phyloP scores from a whole-genome alignment of 2,797 vertebrate species.

The Pseudopleuronectes americanus region DNA sequence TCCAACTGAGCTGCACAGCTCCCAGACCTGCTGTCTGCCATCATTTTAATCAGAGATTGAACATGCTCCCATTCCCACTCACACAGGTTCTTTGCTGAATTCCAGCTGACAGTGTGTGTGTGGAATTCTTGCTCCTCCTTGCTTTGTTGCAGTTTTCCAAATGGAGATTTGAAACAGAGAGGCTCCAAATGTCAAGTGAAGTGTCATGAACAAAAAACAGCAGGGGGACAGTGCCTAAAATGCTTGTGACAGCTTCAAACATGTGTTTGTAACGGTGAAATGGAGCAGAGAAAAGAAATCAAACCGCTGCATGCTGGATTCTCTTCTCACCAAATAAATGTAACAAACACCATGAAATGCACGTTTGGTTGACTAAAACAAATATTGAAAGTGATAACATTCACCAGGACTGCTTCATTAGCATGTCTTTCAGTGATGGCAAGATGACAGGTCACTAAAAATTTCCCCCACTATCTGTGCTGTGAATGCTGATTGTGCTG shows the following conservation, averaged over 20 bases:
- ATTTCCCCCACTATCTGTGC: conserved; percentile 16
- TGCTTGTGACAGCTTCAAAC: conserved; percentile 67
- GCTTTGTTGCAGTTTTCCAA: conserved; percentile 48
- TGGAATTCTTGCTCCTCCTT: conserved; percentile 28
- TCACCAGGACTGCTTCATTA: conserved; percentile 63
- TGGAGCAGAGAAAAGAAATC: conserved; percentile 67
- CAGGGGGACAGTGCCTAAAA: conserved; percentile 59
- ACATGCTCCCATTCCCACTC: conserved; percentile 33
- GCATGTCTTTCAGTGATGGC: conserved; percentile 51
- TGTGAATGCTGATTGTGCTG: conserved; percentile 48
- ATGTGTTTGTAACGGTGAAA: conserved; percentile 67
- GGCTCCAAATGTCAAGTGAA: conserved; percentile 45
- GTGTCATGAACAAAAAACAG: conserved; percentile 25
- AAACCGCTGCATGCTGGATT: conserved; percentile 64
- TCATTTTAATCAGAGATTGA: conserved; percentile 30
- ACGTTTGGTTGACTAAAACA: conserved; percentile 46
- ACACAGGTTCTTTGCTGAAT: conserved; percentile 30
- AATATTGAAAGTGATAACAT: conserved; percentile 52
- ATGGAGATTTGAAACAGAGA: conserved; percentile 56
- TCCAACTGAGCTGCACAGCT: conserved; percentile 19
- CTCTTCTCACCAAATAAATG: conserved; percentile 67
- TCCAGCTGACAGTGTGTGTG: conserved; percentile 41
- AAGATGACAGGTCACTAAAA: conserved; percentile 53
- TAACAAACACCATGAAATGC: conserved; percentile 64
- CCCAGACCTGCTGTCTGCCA: conserved; percentile 23